Conservation (phyloP, 2,888 invertebrate genomes). For the Agrotis exclamationis region DNA sequence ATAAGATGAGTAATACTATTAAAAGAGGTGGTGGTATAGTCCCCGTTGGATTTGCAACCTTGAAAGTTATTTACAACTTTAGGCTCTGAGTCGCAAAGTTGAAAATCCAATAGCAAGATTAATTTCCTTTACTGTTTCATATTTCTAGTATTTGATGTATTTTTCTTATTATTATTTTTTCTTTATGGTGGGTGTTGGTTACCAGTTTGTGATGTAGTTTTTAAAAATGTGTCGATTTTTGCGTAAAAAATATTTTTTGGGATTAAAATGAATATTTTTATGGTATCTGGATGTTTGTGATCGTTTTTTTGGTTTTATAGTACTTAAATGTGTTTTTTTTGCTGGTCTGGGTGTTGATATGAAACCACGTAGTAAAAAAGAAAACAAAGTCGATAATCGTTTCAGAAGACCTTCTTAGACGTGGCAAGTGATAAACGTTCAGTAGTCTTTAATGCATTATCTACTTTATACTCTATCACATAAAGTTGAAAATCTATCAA, state of each 20-base stretch:
- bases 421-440: too few species aligned
- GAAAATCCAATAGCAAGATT: neutral
- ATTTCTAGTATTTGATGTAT: constrained; percentile 5
- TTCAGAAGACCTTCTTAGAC: neutral
- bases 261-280: neutral
- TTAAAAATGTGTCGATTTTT: neutral
- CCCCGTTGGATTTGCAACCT: neutral
- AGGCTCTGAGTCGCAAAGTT: neutral
- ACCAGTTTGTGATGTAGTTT: neutral
- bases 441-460: too few species aligned
- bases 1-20: neutral
- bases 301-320: neutral
- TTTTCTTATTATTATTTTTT: neutral
- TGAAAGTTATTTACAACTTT: neutral
- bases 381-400: neutral
- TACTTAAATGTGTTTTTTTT: neutral
- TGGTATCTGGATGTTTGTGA: neutral
- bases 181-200: constrained; percentile 24
- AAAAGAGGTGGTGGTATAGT: neutral
- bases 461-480: too few species aligned
- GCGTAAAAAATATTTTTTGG: neutral
- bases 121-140: constrained; percentile 5
- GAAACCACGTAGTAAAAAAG: neutral
- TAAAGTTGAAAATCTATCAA: too few species aligned
- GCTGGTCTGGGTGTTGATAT: neutral